A percentile compares a stretch with the other conserved stretches of the same genome.
Evolutionary conservation across 2,888 invertebrate species (phyloP).

Genomic region (Scaptomyza caliginosa): DNA sequence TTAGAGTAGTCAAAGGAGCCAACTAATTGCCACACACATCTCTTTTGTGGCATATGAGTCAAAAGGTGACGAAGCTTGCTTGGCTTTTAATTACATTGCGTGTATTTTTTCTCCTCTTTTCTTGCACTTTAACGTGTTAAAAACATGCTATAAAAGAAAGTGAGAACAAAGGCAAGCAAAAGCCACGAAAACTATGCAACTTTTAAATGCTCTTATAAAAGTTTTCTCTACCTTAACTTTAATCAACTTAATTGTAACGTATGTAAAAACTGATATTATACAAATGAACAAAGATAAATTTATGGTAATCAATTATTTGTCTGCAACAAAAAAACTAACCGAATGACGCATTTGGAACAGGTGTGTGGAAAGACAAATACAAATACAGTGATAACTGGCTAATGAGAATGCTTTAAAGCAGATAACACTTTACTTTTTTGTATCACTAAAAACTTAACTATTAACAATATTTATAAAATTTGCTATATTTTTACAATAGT

Average conservation of each 20-base stretch:
- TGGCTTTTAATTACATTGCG: constrained; percentile 68
- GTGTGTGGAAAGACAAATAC: not conserved
- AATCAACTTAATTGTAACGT: too few relatives aligned
- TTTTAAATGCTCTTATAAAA: constrained; percentile 1
- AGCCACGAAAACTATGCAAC: not conserved
- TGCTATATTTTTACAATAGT: not conserved
- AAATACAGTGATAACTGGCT: not conserved
- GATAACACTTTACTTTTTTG: too few relatives aligned
- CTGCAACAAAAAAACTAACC: not conserved
- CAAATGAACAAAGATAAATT: not conserved
- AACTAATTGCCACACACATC: not conserved
- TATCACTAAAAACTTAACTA: too few relatives aligned
- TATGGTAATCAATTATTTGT: not conserved
- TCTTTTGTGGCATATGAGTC: constrained; percentile 7
- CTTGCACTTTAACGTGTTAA: constrained; percentile 68
- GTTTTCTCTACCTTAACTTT: too few relatives aligned
- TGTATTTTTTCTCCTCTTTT: constrained; percentile 26
- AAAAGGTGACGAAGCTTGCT: constrained; percentile 5
- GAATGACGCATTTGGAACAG: constrained; percentile 16
- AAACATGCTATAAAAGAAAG: constrained; percentile 48
- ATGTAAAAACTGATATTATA: not conserved
- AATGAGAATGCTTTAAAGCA: not conserved
- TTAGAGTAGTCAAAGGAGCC: not conserved
- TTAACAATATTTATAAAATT: too few relatives aligned
- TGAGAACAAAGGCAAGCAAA: constrained; percentile 13